Base-by-base conservation (phyloP, 2,888 invertebrate species). In the Morinoia aosen region DNA sequence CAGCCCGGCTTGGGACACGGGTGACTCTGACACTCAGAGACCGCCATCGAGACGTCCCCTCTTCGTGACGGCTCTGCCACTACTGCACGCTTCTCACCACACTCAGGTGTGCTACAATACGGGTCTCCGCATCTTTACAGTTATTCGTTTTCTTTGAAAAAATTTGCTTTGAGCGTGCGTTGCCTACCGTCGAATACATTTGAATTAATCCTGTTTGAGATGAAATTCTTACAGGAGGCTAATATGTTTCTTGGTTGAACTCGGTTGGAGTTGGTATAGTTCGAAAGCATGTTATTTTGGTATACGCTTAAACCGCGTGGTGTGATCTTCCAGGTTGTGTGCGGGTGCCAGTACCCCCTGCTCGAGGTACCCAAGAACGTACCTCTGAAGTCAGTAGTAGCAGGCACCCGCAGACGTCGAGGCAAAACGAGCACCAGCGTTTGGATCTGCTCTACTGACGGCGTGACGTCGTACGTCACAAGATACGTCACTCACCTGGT, bases 1-100 rank as follows among this genome's bases (percentile, higher is more conserved):
- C 97, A 98, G 98, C 93, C 99, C 99, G n/a, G 99, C 99, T 1
- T 99, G 99, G 99, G 98, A 99, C 97, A 98, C 98, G 95, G 98
- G 98, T 3, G 98, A 98, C 97, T 98, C 98, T 97, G 58, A 57
- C n/a, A 39, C 95, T 8, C 98, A 98, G 97, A 98, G 97, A 95
- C 98, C 98, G 97, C 98, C 98, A 58, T 98, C 98, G 48, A 98
- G 98, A 96, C 99, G 99, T 97, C 99, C 99, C 95, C 98, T 99
- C 91, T 99, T 99, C 97, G 99, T 99, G 95, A 98, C 98, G 97
- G 98, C 99, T 96, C 98, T 99, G 97, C 98, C 98, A 64, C 98
- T 99, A n/a, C 98, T 98, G 97, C 95, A 95, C 58, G 96, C 96
- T 11, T 95, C 95, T 94, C 96, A 96, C 95, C 96, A 96, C 40